Evolutionary conservation across 1,140 invertebrate species (phyloP).

Genomic region (Conus betulinus): DNA sequence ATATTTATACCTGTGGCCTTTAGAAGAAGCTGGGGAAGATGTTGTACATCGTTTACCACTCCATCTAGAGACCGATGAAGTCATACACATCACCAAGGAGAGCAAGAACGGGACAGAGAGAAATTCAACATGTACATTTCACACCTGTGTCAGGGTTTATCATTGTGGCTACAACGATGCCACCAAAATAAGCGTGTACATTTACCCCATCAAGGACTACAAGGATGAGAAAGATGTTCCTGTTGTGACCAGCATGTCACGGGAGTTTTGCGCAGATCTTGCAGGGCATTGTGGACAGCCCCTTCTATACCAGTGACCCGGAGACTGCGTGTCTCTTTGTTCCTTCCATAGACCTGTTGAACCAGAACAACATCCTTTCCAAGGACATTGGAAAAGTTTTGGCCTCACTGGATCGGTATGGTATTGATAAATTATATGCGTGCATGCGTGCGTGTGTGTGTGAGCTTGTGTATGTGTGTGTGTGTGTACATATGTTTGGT

Average conservation of each 20-base stretch:
- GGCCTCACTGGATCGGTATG: slow-evolving; percentile 87
- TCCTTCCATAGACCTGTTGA: slow-evolving; percentile 94
- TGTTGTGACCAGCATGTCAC: slow-evolving; percentile 80
- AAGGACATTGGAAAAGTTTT: slow-evolving; percentile 87
- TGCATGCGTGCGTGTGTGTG: background rate
- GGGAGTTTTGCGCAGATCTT: slow-evolving; percentile 95
- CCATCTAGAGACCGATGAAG: slow-evolving; percentile 38
- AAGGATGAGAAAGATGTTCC: slow-evolving; percentile 79
- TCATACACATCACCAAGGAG: slow-evolving; percentile 23
- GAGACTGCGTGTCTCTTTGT: slow-evolving; percentile 94
- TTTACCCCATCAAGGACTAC: slow-evolving; percentile 88
- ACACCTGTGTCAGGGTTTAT: slow-evolving; percentile 95
- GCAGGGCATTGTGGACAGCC: slow-evolving; percentile 91
- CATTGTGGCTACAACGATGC: slow-evolving; percentile 84
- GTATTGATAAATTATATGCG: no score
- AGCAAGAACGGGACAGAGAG: slow-evolving; percentile 47
- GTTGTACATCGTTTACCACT: slow-evolving; percentile 13
- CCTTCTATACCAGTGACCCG: slow-evolving; percentile 93
- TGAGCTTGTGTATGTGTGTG: background rate
- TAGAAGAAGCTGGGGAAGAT: slow-evolving; percentile 3
- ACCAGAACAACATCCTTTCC: slow-evolving; percentile 86
- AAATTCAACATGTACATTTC: slow-evolving; percentile 84
- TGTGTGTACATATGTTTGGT: background rate
- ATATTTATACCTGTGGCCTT: slow-evolving; percentile 31
- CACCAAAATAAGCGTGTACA: slow-evolving; percentile 83